Evolutionary conservation across 37 sponge, comb jelly and placozoan genomes (phyloP), one percentile per base, ranked within the genome.

Genomic region (Cliona cf. orientalis): DNA sequence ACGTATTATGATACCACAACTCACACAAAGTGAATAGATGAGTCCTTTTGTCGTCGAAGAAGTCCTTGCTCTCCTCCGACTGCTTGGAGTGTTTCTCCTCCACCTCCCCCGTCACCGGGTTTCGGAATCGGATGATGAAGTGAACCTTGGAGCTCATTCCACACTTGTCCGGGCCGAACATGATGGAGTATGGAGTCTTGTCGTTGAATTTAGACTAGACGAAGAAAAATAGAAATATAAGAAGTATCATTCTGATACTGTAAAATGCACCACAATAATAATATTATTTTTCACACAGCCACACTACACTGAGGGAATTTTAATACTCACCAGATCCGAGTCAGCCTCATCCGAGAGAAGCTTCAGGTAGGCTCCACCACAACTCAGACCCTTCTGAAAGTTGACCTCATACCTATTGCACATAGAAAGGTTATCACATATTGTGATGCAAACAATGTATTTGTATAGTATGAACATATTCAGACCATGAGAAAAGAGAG

Each of bases 121-220:
- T 97, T 85, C 94, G 87, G 89, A 89, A 91, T 23, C 90, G 84
- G 36, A 99, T 60, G 64, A 99, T 99, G 74, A 99, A 92, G 69
- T 99, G 99, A 7, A 99, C 40, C 86, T 97, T 99, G 38, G 80
- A 69, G 29, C 82, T 87, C 53, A 46, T 56, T 38, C 99, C 99
- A 80, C 99, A 99, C 61, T 89, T 94, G 86, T 99, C 99, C 28
- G 99, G 99, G 5, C 99, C 99, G 79, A 99, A 99, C 99, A 99
- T 99, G 73, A 99, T 94, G 55, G 97, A 94, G 67, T 99, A 99
- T 0, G 93, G 97, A 29, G 97, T 90, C 61, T 92, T 89, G 64
- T 99, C 99, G 33, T 90, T 72, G 71, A 99, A 90, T 58, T 84
- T 14, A 5, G 65, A 2, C 32, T 41, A 49, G 34, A 69, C 29